Evolutionary conservation across 2,113 vertebrate species (phyloP).

Genomic region (Cottus gobio): DNA sequence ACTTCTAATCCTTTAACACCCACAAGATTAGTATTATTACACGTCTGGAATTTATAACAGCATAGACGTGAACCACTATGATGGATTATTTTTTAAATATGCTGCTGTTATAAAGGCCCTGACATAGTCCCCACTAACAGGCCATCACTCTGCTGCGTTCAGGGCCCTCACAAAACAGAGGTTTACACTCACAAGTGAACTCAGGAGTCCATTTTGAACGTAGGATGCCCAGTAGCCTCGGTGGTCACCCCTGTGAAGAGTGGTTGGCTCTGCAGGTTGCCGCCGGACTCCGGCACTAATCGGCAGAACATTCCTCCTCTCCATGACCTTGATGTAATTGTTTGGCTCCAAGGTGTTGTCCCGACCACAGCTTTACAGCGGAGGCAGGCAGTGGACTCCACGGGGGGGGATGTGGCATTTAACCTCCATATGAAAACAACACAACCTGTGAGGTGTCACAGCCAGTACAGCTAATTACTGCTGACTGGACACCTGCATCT

Average conservation of each 20-base stretch:
- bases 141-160: not conserved
- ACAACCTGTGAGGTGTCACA: slow-evolving; percentile 65
- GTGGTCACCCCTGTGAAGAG: not conserved
- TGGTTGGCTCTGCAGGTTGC: slow-evolving; percentile 38
- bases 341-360: slow-evolving; percentile 75
- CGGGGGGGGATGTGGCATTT: slow-evolving; percentile 60
- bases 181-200: not conserved
- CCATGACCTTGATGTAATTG: slow-evolving; percentile 81
- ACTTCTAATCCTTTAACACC: not conserved
- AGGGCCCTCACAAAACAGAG: not conserved
- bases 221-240: not conserved
- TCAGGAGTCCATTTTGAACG: not conserved
- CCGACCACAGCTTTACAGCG: slow-evolving; percentile 51
- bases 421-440: slow-evolving; percentile 67
- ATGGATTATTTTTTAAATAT: not conserved
- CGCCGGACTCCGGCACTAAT: slow-evolving; percentile 65
- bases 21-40: not conserved
- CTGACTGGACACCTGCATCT: slow-evolving; percentile 29
- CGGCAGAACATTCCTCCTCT: slow-evolving; percentile 76
- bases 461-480: slow-evolving; percentile 65
- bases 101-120: not conserved
- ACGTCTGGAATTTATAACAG: not conserved
- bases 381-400: slow-evolving; percentile 38
- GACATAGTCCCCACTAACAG: not conserved
- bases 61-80: not conserved